phyloP scores from a whole-genome alignment of 2,113 vertebrate species.

The Centrocercus urophasianus region DNA sequence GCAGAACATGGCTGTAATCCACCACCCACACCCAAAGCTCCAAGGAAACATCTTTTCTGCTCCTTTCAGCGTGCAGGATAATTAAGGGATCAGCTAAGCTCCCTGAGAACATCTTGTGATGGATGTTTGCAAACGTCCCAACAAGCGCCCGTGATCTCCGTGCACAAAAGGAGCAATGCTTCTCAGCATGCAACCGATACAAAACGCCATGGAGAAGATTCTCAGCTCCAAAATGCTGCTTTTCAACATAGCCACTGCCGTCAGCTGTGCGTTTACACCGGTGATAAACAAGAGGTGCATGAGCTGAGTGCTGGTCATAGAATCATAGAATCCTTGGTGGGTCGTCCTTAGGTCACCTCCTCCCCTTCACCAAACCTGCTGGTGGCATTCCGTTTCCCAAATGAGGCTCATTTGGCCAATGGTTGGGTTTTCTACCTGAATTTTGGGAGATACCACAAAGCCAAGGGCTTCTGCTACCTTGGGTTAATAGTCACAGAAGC shows the following conservation, averaged over 20 bases:
- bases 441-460: neutral
- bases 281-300: too few relatives aligned
- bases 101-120: neutral
- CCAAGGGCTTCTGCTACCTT: neutral
- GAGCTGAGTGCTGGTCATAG: too few relatives aligned
- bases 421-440: accelerated
- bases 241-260: too few relatives aligned
- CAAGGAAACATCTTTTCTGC: neutral
- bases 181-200: too few relatives aligned
- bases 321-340: too few relatives aligned
- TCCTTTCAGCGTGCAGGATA: neutral
- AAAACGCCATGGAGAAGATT: too few relatives aligned
- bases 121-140: neutral
- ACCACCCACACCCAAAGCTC: neutral
- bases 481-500: neutral
- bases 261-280: too few relatives aligned
- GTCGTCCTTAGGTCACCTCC: too few relatives aligned
- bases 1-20: neutral
- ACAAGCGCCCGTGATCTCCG: neutral
- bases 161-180: too few relatives aligned
- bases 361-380: accelerated
- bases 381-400: neutral
- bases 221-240: too few relatives aligned
- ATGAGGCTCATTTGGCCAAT: accelerated
- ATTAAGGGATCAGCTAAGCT: neutral